A percentile compares a stretch with the other conserved stretches of the same genome.
Conservation (phyloP, 2,797 vertebrate genomes). For the Sebastes matsubarae region DNA sequence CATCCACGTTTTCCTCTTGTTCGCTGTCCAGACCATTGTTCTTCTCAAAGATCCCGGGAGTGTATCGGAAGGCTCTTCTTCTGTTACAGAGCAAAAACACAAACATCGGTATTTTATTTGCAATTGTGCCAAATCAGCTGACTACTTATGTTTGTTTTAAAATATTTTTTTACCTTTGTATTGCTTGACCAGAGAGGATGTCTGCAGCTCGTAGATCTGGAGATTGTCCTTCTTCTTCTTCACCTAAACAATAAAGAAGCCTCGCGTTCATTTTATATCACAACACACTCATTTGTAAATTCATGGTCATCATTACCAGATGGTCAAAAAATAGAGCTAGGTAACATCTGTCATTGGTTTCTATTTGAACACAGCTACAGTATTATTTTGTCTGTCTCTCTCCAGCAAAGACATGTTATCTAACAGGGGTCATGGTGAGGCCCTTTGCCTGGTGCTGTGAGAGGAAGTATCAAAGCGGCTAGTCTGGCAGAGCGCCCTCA, state of each 20-base stretch:
- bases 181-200: slow-evolving; percentile 69
- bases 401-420: slow-evolving; percentile 71
- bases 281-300: slow-evolving; percentile 23
- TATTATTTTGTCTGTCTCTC: slow-evolving; percentile 20
- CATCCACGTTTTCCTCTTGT: slow-evolving; percentile 55
- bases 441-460: slow-evolving; percentile 63
- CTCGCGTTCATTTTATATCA: slow-evolving; percentile 24
- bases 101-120: not conserved
- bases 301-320: slow-evolving; percentile 21
- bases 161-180: slow-evolving; percentile 84
- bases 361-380: slow-evolving; percentile 31
- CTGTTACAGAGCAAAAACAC: slow-evolving; percentile 41
- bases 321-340: slow-evolving; percentile 11
- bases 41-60: slow-evolving; percentile 66
- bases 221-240: slow-evolving; percentile 67
- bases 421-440: slow-evolving; percentile 73
- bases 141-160: not conserved
- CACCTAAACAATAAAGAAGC: slow-evolving; percentile 59
- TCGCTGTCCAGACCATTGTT: slow-evolving; percentile 53
- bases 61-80: slow-evolving; percentile 73
- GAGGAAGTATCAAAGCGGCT: slow-evolving; percentile 75
- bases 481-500: slow-evolving; percentile 69
- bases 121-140: not conserved
- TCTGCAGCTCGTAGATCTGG: slow-evolving; percentile 75
- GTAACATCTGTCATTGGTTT: slow-evolving; percentile 50